phyloP scores from a whole-genome alignment of 2,113 vertebrate genomes.

The Sturnus vulgaris region DNA sequence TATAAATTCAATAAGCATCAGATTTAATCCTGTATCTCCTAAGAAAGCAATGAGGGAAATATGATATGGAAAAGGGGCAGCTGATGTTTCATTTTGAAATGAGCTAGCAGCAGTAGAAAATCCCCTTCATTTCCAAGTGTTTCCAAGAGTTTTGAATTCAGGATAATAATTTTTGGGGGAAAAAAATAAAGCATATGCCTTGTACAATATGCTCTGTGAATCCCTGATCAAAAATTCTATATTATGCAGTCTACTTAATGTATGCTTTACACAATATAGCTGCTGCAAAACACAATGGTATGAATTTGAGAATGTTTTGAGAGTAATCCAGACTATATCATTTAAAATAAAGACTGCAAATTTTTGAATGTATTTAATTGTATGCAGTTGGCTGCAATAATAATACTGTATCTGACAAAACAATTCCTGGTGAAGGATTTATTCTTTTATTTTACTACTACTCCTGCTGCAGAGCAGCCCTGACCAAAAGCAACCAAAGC shows the following conservation, averaged over 20 bases:
- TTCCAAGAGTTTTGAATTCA: conserved; percentile 33
- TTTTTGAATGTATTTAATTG: neutral
- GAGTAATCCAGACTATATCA: neutral
- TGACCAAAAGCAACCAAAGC: neutral
- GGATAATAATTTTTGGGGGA: neutral
- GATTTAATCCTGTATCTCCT: neutral
- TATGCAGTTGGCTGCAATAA: neutral
- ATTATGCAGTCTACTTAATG: neutral
- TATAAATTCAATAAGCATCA: neutral
- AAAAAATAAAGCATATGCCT: neutral
- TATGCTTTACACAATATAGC: neutral
- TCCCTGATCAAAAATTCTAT: neutral
- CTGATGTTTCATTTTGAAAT: neutral
- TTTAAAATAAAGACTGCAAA: neutral
- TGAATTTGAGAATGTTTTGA: neutral
- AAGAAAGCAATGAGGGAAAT: neutral
- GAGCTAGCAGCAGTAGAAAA: neutral
- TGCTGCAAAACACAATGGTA: neutral
- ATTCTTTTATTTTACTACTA: neutral
- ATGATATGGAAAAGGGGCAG: neutral
- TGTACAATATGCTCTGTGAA: neutral
- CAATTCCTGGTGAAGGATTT: neutral
- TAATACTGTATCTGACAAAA: neutral
- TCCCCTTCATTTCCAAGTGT: neutral
- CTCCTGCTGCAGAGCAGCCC: neutral